These are phyloP conservation scores for Margarornis squamiger DNA, from an alignment of 2,797 vertebrate genomes.

Conservation along the genomic window DNA sequence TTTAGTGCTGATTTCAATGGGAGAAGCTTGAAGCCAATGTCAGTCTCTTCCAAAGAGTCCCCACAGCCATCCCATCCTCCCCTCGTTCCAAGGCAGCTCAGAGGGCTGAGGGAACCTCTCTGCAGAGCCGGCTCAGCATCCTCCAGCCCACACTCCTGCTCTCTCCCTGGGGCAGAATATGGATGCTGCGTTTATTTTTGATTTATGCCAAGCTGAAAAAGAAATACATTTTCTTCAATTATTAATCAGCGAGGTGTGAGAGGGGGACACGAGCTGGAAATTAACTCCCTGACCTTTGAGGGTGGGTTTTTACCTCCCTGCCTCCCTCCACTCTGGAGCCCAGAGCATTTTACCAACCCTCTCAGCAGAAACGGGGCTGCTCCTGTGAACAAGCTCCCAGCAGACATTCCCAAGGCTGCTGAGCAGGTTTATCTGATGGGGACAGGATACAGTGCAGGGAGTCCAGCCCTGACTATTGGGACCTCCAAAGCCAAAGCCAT, in stretches of 20 bases:
- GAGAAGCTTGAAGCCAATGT: rapidly evolving
- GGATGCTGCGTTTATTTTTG: conserved; percentile 35
- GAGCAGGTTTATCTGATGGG: not conserved
- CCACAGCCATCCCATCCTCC: not conserved
- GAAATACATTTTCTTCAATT: conserved; percentile 72
- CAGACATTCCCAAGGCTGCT: not conserved
- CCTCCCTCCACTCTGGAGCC: not conserved
- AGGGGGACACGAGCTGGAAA: conserved; percentile 52
- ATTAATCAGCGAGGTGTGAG: conserved; percentile 72
- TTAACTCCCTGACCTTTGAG: conserved; percentile 52
- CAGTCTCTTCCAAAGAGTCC: not conserved
- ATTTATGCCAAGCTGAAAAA: conserved; percentile 40
- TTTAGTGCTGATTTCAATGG: not conserved
- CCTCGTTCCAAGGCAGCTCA: not conserved
- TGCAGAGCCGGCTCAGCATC: not conserved
- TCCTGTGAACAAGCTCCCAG: rapidly evolving
- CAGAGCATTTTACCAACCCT: not conserved
- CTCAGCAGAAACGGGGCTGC: not conserved
- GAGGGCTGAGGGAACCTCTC: not conserved
- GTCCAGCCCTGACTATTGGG: not conserved
- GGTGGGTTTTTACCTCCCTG: not conserved
- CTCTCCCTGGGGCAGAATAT: not conserved
- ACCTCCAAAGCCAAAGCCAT: not conserved
- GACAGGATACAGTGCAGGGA: rapidly evolving
- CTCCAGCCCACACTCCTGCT: not conserved